A percentile compares a stretch with the other conserved stretches of the same genome.
These are phyloP conservation scores for Heliconius sara DNA, from an alignment of 2,888 invertebrate genomes.

Conservation along the genomic window DNA sequence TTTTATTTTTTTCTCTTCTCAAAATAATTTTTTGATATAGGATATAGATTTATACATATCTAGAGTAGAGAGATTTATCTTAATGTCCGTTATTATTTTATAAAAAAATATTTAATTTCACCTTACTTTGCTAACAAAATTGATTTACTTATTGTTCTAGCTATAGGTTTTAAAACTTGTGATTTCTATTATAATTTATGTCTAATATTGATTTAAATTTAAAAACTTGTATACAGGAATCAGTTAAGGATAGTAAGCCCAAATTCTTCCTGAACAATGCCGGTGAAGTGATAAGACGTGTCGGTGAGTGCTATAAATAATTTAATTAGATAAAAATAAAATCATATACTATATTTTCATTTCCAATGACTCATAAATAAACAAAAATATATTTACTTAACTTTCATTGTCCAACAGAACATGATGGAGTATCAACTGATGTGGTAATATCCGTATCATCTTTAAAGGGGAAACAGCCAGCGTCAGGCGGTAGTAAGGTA, in stretches of 20 bases:
- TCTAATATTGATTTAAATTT: neutral
- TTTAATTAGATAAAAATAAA: neutral
- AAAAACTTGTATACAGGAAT: conserved; percentile 64
- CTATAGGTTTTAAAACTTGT: neutral
- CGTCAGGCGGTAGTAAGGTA: conserved; percentile 75
- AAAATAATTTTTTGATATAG: neutral
- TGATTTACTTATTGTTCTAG: neutral
- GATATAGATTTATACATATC: too few relatives aligned
- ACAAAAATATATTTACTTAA: neutral
- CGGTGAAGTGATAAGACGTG: conserved; percentile 79
- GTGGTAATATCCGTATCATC: conserved; percentile 77
- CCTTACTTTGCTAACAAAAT: neutral
- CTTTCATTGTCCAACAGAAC: conserved; percentile 57
- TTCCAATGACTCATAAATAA: neutral
- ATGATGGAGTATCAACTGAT: conserved; percentile 72
- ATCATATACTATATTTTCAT: neutral
- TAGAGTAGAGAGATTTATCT: too few relatives aligned
- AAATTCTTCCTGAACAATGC: conserved; percentile 82
- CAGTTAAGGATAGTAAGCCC: conserved; percentile 75
- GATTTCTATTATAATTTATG: neutral
- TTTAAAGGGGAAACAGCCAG: conserved; percentile 80
- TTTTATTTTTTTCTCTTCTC: neutral
- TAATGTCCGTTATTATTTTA: too few relatives aligned
- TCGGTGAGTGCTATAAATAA: conserved; percentile 59
- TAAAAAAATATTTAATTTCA: neutral